A percentile compares a stretch with the other conserved stretches of the same genome.
phyloP scores from a whole-genome alignment of 1,140 invertebrate genomes.

The Anastrepha obliqua region DNA sequence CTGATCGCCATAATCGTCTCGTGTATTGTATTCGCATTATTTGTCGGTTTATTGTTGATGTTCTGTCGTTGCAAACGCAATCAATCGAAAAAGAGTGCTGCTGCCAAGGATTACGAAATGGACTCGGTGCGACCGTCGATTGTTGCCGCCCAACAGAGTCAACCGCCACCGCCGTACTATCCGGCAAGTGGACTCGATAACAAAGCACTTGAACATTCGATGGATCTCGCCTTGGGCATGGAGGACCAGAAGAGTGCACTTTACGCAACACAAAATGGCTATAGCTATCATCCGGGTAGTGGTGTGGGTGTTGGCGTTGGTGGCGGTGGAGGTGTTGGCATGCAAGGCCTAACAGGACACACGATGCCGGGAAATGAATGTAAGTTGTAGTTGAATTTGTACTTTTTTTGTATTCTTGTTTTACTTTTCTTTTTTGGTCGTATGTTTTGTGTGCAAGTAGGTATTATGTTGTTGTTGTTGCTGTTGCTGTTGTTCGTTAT shows the following conservation, averaged over 20 bases:
- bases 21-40: constrained; percentile 86
- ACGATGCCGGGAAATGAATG: constrained; percentile 84
- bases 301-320: constrained; percentile 72
- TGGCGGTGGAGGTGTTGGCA: constrained; percentile 64
- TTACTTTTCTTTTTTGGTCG: background rate
- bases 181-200: constrained; percentile 90
- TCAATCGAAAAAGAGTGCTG: constrained; percentile 85
- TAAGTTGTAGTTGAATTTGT: constrained; percentile 74
- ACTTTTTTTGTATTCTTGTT: background rate
- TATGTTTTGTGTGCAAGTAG: background rate
- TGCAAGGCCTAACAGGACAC: constrained; percentile 70
- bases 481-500: background rate
- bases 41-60: constrained; percentile 84
- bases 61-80: constrained; percentile 91
- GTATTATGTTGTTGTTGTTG: background rate
- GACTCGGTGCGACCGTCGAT: constrained; percentile 87
- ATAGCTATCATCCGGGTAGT: constrained; percentile 83
- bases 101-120: constrained; percentile 92
- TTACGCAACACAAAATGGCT: constrained; percentile 88
- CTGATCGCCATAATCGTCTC: constrained; percentile 88
- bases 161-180: constrained; percentile 89
- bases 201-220: constrained; percentile 90
- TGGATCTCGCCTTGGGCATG: constrained; percentile 87
- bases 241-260: constrained; percentile 87
- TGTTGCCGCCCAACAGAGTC: constrained; percentile 83